A percentile compares a stretch with the other conserved stretches of the same genome.
phyloP scores from a whole-genome alignment of 53 echinoderm and acorn worm species.

The Luidia sarsii region DNA sequence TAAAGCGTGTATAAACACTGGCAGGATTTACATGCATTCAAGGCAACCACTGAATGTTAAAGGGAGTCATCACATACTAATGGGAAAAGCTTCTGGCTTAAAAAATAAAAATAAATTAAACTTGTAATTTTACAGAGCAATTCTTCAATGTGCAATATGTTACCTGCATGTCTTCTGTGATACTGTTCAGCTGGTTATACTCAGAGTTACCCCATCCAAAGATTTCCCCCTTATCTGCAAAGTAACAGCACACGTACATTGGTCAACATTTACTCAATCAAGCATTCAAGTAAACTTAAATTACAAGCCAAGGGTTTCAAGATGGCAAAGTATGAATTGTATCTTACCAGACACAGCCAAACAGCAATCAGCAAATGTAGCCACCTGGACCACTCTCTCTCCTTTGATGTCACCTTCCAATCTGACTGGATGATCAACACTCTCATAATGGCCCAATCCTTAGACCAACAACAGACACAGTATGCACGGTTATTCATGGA shows the following conservation, averaged over 20 bases:
- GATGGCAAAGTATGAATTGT: too few species aligned
- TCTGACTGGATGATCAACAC: slow-evolving; percentile 47
- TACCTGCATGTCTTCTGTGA: slow-evolving; percentile 94
- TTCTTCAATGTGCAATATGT: too few species aligned
- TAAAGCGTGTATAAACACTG: too few species aligned
- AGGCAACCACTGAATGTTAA: too few species aligned
- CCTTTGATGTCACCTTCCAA: slow-evolving; percentile 84
- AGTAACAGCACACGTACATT: slow-evolving; percentile 3
- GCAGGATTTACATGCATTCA: too few species aligned
- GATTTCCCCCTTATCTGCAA: slow-evolving; percentile 84
- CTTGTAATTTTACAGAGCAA: too few species aligned
- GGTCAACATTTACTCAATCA: too few species aligned
- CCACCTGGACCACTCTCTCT: slow-evolving; percentile 69
- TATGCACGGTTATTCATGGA: background rate
- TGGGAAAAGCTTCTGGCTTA: too few species aligned
- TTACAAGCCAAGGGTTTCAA: too few species aligned
- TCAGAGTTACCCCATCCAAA: slow-evolving; percentile 99
- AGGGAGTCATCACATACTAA: too few species aligned
- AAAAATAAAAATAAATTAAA: too few species aligned
- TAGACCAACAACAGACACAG: background rate
- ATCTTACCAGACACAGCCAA: slow-evolving; percentile 88
- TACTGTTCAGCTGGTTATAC: slow-evolving; percentile 83
- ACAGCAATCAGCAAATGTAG: slow-evolving; percentile 94
- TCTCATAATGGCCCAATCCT: slow-evolving; percentile 88
- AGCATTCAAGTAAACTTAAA: too few species aligned